Evolutionary conservation across 1,140 invertebrate species (phyloP).

Genomic region (Temnothorax nylanderi): DNA sequence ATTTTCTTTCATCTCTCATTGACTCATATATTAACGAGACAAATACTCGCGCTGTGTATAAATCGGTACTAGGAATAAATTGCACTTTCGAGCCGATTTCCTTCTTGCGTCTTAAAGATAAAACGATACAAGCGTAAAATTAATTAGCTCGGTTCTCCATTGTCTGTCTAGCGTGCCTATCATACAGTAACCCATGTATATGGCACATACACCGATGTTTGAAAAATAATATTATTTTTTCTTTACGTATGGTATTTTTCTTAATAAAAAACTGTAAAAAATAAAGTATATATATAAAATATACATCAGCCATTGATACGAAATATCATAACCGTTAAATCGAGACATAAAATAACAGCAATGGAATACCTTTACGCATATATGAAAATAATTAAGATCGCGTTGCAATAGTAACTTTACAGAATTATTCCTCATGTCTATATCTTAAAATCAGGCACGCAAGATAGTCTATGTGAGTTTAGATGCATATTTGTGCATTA

Average conservation of each 20-base stretch:
- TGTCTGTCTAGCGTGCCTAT: conserved; percentile 1
- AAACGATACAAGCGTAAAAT: conserved; percentile 14
- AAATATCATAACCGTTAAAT: background rate
- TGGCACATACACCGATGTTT: conserved; percentile 29
- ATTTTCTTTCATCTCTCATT: conserved; percentile 53
- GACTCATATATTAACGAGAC: conserved; percentile 33
- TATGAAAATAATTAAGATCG: conserved; percentile 30
- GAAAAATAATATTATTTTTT: conserved; percentile 37
- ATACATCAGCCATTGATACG: background rate
- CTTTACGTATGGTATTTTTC: background rate
- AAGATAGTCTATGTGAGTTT: conserved; percentile 45
- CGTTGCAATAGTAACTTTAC: background rate
- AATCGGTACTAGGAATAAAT: background rate
- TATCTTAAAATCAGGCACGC: conserved; percentile 64
- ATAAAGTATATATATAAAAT: background rate
- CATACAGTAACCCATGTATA: background rate
- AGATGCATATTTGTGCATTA: conserved; percentile 59
- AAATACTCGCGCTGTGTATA: conserved; percentile 16
- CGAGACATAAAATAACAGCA: background rate
- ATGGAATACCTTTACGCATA: background rate
- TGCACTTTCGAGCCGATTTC: conserved; percentile 12
- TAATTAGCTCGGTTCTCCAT: conserved; percentile 14
- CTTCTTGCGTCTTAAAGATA: background rate
- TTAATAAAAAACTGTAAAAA: background rate
- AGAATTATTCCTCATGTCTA: conserved; percentile 58